Evolutionary conservation across 2,888 invertebrate species (phyloP), one percentile per base, ranked within the genome.

Genomic region (Apocheima hispidaria): DNA sequence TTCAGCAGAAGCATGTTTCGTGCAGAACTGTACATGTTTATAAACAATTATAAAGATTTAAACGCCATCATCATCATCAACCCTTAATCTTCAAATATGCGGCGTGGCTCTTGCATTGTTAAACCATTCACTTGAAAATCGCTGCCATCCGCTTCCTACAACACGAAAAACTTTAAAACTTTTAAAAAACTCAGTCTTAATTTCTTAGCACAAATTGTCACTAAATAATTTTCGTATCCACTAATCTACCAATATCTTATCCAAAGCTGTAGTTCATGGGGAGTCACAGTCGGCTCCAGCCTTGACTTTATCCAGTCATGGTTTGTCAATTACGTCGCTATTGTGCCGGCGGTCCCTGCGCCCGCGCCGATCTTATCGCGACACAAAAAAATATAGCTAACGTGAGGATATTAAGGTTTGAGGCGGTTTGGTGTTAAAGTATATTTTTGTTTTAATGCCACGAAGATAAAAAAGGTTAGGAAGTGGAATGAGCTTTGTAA

Each of bases 281-380:
- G 56, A 61, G 55, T 35, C 55, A 14, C 55, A 53, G 60, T 77
- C 77, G 74, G 77, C 70, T 70, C 61, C 72, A 72, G 71, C 87
- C 88, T 87, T 87, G 88, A 86, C 83, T 86, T 85, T 84, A 84
- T 83, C 88, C 72, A 89, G 90, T 90, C 90, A 90, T 89, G 90
- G 88, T 87, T 89, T 86, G 89, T 88, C 90, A 90, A 91, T 91
- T 90, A 90, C 85, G 64, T 65, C 61, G 68, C 86, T 75, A 89
- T 90, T 90, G 90, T 90, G 77, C 5, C 74, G 81, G 35, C 46
- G 30, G 49, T 75, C 75, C 71, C 71, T 63, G 67, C 74, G 77
- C 73, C 55, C 60, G 75, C 69, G 72, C 57, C 69, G 88, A 89
- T 90, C 78, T 77, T 87, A 90, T 88, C 89, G 74, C 57, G 51